Conservation (phyloP, 2,797 vertebrate species). For the Austrolebias charrua region DNA sequence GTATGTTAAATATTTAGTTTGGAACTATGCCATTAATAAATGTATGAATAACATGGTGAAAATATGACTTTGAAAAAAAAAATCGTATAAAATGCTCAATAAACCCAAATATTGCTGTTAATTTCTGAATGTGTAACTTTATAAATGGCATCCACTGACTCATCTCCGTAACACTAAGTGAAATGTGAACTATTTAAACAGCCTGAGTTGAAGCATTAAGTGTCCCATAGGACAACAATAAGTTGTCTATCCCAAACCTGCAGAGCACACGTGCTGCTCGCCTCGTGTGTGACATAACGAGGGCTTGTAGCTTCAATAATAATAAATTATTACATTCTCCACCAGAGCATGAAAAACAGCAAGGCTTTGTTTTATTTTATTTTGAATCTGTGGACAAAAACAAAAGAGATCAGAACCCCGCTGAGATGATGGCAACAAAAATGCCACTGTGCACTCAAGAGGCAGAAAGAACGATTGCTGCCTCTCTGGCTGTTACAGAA, state of each 20-base stretch:
- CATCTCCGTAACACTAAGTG: neutral
- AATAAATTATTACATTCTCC: conserved; percentile 27
- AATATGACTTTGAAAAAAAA: too few species aligned
- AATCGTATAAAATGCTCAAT: too few species aligned
- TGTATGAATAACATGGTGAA: too few species aligned
- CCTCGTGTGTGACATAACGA: conserved; percentile 27
- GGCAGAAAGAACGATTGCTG: conserved; percentile 29
- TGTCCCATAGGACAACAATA: conserved; percentile 20
- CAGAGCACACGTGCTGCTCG: conserved; percentile 1
- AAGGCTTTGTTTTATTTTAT: conserved; percentile 11
- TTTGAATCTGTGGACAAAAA: conserved; percentile 51
- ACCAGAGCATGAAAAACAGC: conserved; percentile 23
- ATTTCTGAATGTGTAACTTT: too few species aligned
- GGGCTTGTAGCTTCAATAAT: conserved; percentile 23
- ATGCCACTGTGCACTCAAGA: conserved; percentile 29
- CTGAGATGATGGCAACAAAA: conserved; percentile 46
- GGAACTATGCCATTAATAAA: too few species aligned
- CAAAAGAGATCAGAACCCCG: conserved; percentile 49
- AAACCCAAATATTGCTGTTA: too few species aligned
- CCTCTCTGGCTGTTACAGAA: conserved; percentile 33
- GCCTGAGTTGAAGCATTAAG: conserved; percentile 3
- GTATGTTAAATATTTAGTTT: too few species aligned
- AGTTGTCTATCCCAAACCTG: conserved; percentile 16
- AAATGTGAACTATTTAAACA: conserved; percentile 31
- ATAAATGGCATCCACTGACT: conserved; percentile 12